Evolutionary conservation across 2,888 invertebrate genomes (phyloP).

Genomic region (Hesperia comma): DNA sequence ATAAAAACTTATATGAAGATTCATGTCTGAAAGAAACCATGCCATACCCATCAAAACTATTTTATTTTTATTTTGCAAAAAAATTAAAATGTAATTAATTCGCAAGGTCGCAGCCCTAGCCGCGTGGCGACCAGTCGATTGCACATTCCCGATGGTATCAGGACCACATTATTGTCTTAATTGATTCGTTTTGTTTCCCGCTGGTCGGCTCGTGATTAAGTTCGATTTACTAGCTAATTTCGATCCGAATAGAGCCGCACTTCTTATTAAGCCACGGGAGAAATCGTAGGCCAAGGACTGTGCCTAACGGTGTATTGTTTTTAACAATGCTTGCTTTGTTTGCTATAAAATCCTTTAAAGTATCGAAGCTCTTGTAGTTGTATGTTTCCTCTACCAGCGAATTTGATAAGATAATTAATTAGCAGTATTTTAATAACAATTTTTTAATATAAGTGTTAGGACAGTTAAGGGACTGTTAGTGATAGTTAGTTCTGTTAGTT

Average conservation of each 20-base stretch:
- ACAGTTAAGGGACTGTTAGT: no score
- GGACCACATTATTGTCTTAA: constrained; percentile 68
- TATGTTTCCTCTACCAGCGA: no score
- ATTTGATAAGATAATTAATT: no score
- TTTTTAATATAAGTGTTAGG: no score
- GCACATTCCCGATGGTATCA: constrained; percentile 50
- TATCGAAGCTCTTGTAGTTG: no score
- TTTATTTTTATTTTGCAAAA: no score
- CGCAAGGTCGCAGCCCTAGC: constrained; percentile 14
- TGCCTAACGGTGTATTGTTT: neutral
- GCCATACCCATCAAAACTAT: no score
- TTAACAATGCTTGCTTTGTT: neutral
- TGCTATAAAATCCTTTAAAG: no score
- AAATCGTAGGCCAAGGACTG: constrained; percentile 15
- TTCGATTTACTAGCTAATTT: constrained; percentile 48
- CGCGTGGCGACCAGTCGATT: constrained; percentile 46
- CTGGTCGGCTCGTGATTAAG: constrained; percentile 42
- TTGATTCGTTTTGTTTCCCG: constrained; percentile 65
- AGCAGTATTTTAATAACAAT: no score
- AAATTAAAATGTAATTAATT: neutral
- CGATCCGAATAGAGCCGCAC: constrained; percentile 33
- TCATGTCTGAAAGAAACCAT: no score
- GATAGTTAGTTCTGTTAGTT: no score
- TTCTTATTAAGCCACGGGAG: constrained; percentile 9
- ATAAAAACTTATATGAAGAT: no score